These are phyloP conservation scores for Pecten maximus DNA, from an alignment of 2,888 invertebrate genomes.

Conservation along the genomic window DNA sequence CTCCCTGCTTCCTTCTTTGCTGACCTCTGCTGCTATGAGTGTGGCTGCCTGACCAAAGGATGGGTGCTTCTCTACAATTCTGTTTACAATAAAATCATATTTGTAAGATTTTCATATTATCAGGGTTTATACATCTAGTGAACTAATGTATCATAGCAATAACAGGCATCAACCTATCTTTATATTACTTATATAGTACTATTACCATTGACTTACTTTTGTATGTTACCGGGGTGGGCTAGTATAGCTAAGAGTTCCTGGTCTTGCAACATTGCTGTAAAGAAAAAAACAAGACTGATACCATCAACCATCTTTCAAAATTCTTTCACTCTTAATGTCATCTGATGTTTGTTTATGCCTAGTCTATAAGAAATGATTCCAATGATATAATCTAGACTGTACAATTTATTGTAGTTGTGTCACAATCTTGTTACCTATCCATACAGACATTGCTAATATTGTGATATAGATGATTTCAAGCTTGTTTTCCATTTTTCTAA, in stretches of 20 bases:
- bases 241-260: conserved; percentile 89
- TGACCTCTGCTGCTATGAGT: conserved; percentile 86
- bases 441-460: too few species aligned
- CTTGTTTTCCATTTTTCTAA: too few species aligned
- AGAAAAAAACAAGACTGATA: conserved; percentile 36
- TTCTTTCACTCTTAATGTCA: not conserved
- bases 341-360: not conserved
- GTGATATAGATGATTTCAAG: too few species aligned
- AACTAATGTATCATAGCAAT: too few species aligned
- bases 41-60: conserved; percentile 88
- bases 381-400: not conserved
- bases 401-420: too few species aligned
- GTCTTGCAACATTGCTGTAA: conserved; percentile 88
- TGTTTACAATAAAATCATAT: conserved; percentile 69
- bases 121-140: too few species aligned
- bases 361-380: not conserved
- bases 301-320: not conserved
- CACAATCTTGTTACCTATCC: too few species aligned
- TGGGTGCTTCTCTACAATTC: conserved; percentile 88
- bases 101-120: too few species aligned
- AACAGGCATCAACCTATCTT: too few species aligned
- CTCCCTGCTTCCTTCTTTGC: conserved; percentile 79
- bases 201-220: conserved; percentile 81
- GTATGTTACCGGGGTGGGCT: conserved; percentile 87
- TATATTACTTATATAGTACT: too few species aligned